Evolutionary conservation across 2,797 vertebrate species (phyloP), one percentile per base, ranked within the genome.

Genomic region (Sternarchorhynchus goeldii): DNA sequence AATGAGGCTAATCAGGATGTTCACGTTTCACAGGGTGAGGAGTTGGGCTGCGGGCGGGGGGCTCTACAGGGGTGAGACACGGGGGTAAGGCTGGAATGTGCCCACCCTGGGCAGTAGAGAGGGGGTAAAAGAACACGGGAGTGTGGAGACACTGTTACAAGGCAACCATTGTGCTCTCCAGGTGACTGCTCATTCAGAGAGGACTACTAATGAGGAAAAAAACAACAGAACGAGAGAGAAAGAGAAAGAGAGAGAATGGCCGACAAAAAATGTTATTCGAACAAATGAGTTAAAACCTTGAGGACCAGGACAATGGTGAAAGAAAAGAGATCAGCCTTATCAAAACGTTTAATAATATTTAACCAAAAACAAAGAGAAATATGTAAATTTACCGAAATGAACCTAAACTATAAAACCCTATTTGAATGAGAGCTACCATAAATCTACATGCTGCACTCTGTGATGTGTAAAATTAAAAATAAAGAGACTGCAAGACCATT

Each of bases 1-100:
- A 75, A 85, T 84, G 65, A 84, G 79, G 66, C 79, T 79, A 86
- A 88, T 87, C 78, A 80, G 57, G 80, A 41, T 80, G 75, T 90
- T 89, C 81, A 67, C 70, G 81, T 88, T 87, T 90, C 86, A 87
- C 86, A 86, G 14, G 25, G 64, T 16, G 29, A 12, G 3, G 20
- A 34, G 57, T 25, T 75, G 74, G 71, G 57, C 56, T 62, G 55
- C 14, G 60, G 59, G 7, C 25, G 59, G 59, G 7, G 14, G 59
- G 64, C 25, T 64, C 25, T 34, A 55, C 25, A 34, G 41, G 45
- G 53, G 63, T 56, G 74, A 58, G 50, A 56, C 25, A 59, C 12
- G 55, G 29, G 18, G 6, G 75, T 55, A 70, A 81, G 50, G 63
- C 32, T 73, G 57, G 39, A 80, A 83, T 80, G 76, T 64, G 68